Percentiles rank a stretch among this genome's conserved stretches.
Evolutionary conservation across 1,140 invertebrate genomes (phyloP).

Genomic region (Neodiprion lecontei): DNA sequence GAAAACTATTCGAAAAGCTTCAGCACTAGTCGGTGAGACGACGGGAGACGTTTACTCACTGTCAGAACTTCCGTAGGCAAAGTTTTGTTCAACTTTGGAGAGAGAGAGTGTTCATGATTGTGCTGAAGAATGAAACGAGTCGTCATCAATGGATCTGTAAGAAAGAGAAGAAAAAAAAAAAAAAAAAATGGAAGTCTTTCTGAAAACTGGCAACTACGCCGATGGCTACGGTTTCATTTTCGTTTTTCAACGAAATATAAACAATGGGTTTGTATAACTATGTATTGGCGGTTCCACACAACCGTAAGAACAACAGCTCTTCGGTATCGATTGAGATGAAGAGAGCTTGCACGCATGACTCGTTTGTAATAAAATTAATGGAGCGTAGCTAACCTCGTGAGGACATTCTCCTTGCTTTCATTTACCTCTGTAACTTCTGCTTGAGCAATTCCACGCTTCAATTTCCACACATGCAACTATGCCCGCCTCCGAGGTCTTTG

Average conservation of each 20-base stretch:
- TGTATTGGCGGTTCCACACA: too few relatives aligned
- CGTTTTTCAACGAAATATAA: too few relatives aligned
- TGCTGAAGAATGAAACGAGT: too few relatives aligned
- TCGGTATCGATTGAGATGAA: slow-evolving; percentile 18
- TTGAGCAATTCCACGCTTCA: slow-evolving; percentile 41
- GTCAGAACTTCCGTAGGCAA: neutral
- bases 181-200: too few relatives aligned
- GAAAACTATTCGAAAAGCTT: slow-evolving; percentile 1
- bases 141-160: too few relatives aligned
- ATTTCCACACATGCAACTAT: slow-evolving; percentile 30
- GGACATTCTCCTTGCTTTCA: slow-evolving; percentile 34
- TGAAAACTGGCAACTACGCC: too few relatives aligned
- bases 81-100: neutral
- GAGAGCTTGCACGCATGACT: slow-evolving; percentile 33
- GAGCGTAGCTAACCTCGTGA: slow-evolving; percentile 36
- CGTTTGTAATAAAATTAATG: slow-evolving; percentile 49
- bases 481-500: too few relatives aligned
- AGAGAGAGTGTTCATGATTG: too few relatives aligned
- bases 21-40: neutral
- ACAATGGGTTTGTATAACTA: too few relatives aligned
- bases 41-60: neutral
- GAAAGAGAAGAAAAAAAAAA: too few relatives aligned
- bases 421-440: slow-evolving; percentile 34
- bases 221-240: too few relatives aligned
- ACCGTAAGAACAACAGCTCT: too few relatives aligned